Conservation (phyloP, 64 coral and sea anemone genomes). For the Stichodactyla mertensii region DNA sequence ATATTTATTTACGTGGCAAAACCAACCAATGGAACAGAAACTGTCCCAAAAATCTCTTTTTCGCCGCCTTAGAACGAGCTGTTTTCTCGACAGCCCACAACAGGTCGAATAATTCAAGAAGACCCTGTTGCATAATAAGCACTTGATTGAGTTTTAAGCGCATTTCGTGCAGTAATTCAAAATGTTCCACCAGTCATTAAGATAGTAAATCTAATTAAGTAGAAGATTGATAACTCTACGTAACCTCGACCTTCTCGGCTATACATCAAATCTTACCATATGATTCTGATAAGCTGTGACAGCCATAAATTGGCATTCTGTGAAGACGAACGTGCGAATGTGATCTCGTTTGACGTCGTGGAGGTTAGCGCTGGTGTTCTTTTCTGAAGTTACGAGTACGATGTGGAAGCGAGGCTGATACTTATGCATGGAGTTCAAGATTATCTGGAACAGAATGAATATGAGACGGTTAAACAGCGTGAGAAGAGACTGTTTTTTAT, state of each 20-base stretch:
- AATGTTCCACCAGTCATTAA: slow-evolving; percentile 20
- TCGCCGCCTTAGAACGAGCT: not conserved
- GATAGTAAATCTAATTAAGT: slow-evolving; percentile 20
- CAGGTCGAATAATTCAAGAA: not conserved
- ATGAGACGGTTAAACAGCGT: too few relatives aligned
- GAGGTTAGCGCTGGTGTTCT: slow-evolving; percentile 51
- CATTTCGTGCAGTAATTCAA: slow-evolving; percentile 21
- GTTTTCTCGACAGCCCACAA: not conserved
- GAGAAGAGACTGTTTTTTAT: not conserved
- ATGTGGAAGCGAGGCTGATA: slow-evolving; percentile 98
- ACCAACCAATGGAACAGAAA: not conserved
- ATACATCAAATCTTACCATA: slow-evolving; percentile 53
- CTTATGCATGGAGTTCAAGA: slow-evolving; percentile 98
- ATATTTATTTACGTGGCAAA: not conserved
- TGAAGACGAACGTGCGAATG: slow-evolving; percentile 88
- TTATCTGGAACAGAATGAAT: slow-evolving; percentile 64
- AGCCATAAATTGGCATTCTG: slow-evolving; percentile 97
- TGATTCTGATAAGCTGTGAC: slow-evolving; percentile 99
- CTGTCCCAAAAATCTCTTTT: not conserved
- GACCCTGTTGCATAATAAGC: not conserved
- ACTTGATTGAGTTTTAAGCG: not conserved
- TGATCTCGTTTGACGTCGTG: slow-evolving; percentile 83
- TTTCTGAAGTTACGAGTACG: slow-evolving; percentile 76
- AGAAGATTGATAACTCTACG: not conserved
- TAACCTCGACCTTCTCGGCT: slow-evolving; percentile 1